These are phyloP conservation scores for Iguana delicatissima DNA, from an alignment of 2,797 vertebrate species.

Conservation along the genomic window DNA sequence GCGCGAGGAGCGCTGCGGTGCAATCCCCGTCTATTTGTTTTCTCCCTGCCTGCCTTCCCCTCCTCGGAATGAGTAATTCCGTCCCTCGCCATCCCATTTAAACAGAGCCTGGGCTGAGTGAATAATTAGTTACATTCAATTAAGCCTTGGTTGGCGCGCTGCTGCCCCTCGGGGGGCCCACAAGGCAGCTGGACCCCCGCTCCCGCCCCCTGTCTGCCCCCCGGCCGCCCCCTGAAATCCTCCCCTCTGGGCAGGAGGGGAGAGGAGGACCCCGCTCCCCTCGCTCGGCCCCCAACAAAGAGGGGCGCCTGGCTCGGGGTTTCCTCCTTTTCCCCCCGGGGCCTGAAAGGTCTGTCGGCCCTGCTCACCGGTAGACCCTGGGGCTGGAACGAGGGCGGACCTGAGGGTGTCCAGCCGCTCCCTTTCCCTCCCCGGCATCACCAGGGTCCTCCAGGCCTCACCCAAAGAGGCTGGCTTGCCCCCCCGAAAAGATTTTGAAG, in stretches of 20 bases:
- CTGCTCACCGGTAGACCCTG: not conserved
- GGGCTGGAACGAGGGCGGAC: not conserved
- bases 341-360: not conserved
- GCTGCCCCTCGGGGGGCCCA: constrained; percentile 55
- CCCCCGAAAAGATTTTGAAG: too few relatives aligned
- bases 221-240: too few relatives aligned
- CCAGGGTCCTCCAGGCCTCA: not conserved
- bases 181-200: too few relatives aligned
- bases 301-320: too few relatives aligned
- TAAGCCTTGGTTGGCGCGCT: constrained; percentile 62
- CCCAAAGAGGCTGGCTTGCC: not conserved
- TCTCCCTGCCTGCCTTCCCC: constrained; percentile 69
- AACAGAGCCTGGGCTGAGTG: constrained; percentile 73
- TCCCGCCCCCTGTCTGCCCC: too few relatives aligned
- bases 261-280: too few relatives aligned
- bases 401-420: not conserved
- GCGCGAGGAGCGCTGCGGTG: constrained; percentile 63
- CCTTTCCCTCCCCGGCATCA: not conserved
- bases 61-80: constrained; percentile 81
- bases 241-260: too few relatives aligned
- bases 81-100: constrained; percentile 83
- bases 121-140: constrained; percentile 85
- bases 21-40: constrained; percentile 78
- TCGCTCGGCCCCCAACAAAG: too few relatives aligned
- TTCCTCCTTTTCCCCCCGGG: too few relatives aligned